Conservation (phyloP, 2,113 vertebrate genomes). For the Microcebus ravelobensis region DNA sequence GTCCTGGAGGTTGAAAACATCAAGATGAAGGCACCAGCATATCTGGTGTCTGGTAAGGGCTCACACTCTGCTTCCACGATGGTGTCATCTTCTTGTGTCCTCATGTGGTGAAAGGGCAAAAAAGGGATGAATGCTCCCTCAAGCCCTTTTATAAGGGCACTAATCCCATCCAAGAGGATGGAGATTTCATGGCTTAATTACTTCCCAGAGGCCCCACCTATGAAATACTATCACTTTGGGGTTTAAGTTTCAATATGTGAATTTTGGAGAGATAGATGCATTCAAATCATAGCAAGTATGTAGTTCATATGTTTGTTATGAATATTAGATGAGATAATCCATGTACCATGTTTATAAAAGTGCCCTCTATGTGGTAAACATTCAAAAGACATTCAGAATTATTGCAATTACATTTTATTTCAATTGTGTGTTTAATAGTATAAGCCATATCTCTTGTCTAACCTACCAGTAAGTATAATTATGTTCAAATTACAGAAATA, state of each 20-base stretch:
- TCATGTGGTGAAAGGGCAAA: background rate
- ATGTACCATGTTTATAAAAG: background rate
- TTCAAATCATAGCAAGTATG: background rate
- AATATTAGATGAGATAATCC: background rate
- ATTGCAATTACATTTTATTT: background rate
- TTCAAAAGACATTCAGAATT: background rate
- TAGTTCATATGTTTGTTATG: background rate
- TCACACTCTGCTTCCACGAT: background rate
- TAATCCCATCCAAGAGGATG: background rate
- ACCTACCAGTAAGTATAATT: background rate
- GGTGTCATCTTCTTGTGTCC: background rate
- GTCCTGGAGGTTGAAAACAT: background rate
- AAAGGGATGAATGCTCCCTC: background rate
- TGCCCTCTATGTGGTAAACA: background rate
- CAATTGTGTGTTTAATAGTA: background rate
- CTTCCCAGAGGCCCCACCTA: background rate
- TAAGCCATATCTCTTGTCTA: background rate
- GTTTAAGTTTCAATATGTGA: background rate
- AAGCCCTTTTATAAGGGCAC: background rate
- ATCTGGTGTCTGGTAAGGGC: background rate
- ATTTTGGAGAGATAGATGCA: background rate
- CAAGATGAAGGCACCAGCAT: background rate
- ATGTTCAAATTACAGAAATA: background rate
- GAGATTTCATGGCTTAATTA: background rate
- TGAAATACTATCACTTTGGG: background rate